These are phyloP conservation scores for Tanytarsus gracilentus DNA, from an alignment of 2,888 invertebrate species.

Conservation along the genomic window DNA sequence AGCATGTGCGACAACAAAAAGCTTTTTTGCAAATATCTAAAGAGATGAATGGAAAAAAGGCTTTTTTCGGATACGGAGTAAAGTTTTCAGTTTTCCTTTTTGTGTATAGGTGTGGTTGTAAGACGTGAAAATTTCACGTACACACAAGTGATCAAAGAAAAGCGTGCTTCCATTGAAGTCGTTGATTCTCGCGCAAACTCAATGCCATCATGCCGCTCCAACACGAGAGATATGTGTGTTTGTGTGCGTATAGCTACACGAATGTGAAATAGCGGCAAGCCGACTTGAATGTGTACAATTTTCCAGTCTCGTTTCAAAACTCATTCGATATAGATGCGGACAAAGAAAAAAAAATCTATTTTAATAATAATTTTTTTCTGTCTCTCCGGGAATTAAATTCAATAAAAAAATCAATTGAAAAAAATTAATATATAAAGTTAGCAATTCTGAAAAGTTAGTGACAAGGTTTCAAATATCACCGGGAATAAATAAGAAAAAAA, in stretches of 20 bases:
- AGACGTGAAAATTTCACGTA: constrained; percentile 12
- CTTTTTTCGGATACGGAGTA: not conserved
- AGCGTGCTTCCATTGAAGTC: not conserved
- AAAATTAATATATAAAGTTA: not conserved
- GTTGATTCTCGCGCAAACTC: not conserved
- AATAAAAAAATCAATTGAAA: not conserved
- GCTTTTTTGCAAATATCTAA: no score
- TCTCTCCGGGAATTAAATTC: not conserved
- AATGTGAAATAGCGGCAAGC: not conserved
- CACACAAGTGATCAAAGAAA: not conserved
- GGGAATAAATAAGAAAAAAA: no score
- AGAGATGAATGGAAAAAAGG: no score
- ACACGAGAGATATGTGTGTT: not conserved
- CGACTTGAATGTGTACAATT: not conserved
- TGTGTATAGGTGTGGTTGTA: constrained; percentile 4
- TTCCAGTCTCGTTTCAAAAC: constrained; percentile 17
- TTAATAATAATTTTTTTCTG: not conserved
- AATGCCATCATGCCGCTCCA: not conserved
- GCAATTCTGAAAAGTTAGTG: no score
- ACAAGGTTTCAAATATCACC: no score
- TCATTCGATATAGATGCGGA: not conserved
- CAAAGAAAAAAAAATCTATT: not conserved
- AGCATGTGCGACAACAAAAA: constrained; percentile 12
- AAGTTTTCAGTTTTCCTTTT: not conserved
- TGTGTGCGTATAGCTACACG: not conserved